Conservation (phyloP, 2,113 vertebrate genomes). For the Chlamydotis undulata region DNA sequence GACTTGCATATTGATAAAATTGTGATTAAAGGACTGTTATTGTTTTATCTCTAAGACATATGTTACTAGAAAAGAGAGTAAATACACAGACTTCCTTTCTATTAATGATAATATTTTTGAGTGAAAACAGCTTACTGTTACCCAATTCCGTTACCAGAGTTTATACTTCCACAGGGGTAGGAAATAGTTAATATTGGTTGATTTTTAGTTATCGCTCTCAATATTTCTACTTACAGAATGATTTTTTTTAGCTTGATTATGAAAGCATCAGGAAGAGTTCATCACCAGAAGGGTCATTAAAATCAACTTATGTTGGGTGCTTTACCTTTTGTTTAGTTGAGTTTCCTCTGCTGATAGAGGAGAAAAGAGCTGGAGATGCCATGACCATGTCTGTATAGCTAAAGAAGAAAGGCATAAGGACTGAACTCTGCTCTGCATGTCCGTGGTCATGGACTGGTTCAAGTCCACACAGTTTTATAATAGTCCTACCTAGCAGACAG, state of each 20-base stretch:
- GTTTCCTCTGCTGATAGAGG: background rate
- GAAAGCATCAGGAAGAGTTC: background rate
- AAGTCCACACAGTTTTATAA: background rate
- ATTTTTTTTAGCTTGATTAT: background rate
- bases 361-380: background rate
- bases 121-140: background rate
- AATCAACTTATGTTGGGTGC: background rate
- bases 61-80: background rate
- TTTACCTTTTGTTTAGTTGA: background rate
- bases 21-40: background rate
- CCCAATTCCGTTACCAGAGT: background rate
- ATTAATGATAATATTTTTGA: background rate
- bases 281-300: background rate
- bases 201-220: background rate
- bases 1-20: background rate
- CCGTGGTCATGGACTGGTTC: rapidly evolving
- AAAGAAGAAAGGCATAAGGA: background rate
- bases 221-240: background rate
- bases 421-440: background rate
- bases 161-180: background rate
- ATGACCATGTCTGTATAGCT: background rate
- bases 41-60: background rate
- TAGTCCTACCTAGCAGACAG: background rate
- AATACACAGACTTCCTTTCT: background rate
- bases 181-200: background rate